Evolutionary conservation across 2,888 invertebrate genomes (phyloP).

Genomic region (Mythimna impura): DNA sequence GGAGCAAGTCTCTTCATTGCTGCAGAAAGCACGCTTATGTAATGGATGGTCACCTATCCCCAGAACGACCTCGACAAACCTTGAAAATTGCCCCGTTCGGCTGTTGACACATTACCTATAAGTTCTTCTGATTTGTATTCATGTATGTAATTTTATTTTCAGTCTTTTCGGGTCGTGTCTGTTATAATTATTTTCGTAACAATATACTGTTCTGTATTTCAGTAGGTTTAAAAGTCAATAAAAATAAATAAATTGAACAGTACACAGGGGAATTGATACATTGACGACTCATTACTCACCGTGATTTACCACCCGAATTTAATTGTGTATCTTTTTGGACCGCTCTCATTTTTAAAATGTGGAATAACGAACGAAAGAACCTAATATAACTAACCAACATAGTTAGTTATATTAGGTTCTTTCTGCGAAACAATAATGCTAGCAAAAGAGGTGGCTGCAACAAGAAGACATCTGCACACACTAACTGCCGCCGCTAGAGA

Average conservation of each 20-base stretch:
- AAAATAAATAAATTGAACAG: constrained; percentile 7
- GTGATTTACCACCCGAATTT: constrained; percentile 11
- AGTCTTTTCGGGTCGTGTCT: neutral
- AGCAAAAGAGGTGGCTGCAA: neutral
- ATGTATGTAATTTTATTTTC: no score
- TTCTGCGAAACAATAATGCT: neutral
- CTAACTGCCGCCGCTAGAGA: no score
- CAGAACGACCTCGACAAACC: no score
- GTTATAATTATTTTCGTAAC: neutral
- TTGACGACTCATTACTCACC: constrained; percentile 5
- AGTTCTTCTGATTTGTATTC: no score
- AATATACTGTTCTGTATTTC: neutral
- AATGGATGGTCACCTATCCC: no score
- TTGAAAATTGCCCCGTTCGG: no score
- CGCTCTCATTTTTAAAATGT: neutral
- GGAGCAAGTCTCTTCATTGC: no score
- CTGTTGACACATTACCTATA: no score
- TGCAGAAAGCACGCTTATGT: no score
- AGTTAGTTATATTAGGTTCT: neutral
- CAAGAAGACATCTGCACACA: no score
- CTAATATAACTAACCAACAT: no score
- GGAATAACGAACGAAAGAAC: no score
- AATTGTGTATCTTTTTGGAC: neutral
- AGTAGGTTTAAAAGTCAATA: neutral
- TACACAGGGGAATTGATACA: neutral